Base-by-base conservation (phyloP, 2,113 vertebrate species). In the Hypanus sabinus region DNA sequence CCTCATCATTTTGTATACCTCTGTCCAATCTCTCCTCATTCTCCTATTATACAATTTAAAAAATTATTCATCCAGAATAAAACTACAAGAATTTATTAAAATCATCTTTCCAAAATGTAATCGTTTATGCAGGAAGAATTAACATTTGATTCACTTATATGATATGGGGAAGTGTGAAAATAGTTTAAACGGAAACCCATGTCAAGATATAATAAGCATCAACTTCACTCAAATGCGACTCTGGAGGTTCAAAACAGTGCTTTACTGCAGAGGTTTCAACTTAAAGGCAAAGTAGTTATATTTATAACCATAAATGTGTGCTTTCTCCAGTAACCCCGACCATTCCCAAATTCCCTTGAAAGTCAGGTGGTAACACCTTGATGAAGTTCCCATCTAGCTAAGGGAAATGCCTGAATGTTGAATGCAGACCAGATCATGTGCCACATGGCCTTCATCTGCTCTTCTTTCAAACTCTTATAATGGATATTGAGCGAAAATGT, bases 121-220 rank as follows among this genome's bases (percentile, higher is more conserved):
- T 57, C 11, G 16, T 27, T 85, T 79, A 79, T 79, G n/a, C 16
- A 79, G n/a, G 22, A 85, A 85, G 81, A 85, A 85, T 85, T 57
- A 2, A 85, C 27, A 3, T 12, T 30, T 85, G 81, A 27, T 85
- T 57, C 27, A 87, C 55, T 87, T 87, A 27, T 57, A n/a, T 60
- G 55, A 24, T n/a, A 60, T 14, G 11, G 27, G 83, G 55, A 87
- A 87, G 20, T 83, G 38, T 57, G 46, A 57, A 83, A 83, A 70
- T 68, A 22, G 30, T 62, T 91, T 91, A 68, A 91, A 91, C 62
- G n/a, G 57, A 88, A 88, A 88, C 85, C 65, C 7, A 36, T 20
- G 85, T 30, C 60, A 65, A 90, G 85, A 33, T 62, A 90, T n/a
- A 60, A 68, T 70, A 60, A 91, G 62, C 55, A 87, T n/a, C 83